A percentile compares a stretch with the other conserved stretches of the same genome.
Evolutionary conservation across 2,113 vertebrate species (phyloP).

Genomic region (Verasper variegatus): DNA sequence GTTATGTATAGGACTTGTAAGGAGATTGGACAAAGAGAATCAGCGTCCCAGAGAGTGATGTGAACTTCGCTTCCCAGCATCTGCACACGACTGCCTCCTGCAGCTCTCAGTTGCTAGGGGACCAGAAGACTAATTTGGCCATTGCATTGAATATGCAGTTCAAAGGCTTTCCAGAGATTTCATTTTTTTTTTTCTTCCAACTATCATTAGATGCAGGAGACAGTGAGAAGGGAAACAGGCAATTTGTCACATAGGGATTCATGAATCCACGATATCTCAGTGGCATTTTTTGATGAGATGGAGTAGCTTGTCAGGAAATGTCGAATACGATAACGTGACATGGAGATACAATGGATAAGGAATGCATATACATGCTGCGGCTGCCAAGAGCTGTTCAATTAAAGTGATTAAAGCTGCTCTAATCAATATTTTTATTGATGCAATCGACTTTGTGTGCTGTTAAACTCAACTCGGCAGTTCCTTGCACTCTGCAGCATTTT

Average conservation of each 20-base stretch:
- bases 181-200: background rate
- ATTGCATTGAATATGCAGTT: slow-evolving; percentile 53
- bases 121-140: slow-evolving; percentile 61
- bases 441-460: no score
- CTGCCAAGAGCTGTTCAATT: background rate
- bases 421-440: background rate
- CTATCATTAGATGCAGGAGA: slow-evolving; percentile 34
- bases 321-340: background rate
- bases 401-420: background rate
- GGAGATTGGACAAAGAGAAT: slow-evolving; percentile 68
- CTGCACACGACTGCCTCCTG: slow-evolving; percentile 48
- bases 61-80: slow-evolving; percentile 29
- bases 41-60: slow-evolving; percentile 64
- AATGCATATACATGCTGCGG: background rate
- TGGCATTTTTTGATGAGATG: slow-evolving; percentile 33
- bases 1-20: slow-evolving; percentile 73
- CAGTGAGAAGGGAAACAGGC: slow-evolving; percentile 33
- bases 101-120: slow-evolving; percentile 59
- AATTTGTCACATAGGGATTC: slow-evolving; percentile 27
- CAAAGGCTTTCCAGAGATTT: slow-evolving; percentile 47
- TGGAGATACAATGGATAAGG: background rate
- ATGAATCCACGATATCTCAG: background rate
- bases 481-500: background rate
- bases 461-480: no score
- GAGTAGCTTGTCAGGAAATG: slow-evolving; percentile 14